Conservation (phyloP, 2,888 invertebrate genomes). For the Automeris io region DNA sequence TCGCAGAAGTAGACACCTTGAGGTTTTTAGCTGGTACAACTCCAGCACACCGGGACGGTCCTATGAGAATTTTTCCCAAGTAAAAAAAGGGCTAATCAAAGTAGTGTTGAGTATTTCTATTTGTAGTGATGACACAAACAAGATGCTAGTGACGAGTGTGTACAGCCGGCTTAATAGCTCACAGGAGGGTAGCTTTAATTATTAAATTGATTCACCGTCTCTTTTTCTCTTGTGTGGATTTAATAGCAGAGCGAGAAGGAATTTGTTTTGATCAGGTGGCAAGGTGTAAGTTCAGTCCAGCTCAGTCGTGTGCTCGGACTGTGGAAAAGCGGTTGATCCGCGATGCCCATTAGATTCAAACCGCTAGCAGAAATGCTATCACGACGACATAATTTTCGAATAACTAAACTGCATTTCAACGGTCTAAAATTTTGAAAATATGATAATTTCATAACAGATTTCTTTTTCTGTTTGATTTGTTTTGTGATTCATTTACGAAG, state of each 20-base stretch:
- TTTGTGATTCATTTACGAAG: constrained; percentile 57
- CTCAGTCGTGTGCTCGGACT: constrained; percentile 53
- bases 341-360: constrained; percentile 57
- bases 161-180: too few species aligned
- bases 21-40: too few species aligned
- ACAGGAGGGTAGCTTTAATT: too few species aligned
- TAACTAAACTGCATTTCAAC: constrained; percentile 47
- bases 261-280: constrained; percentile 18
- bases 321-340: constrained; percentile 53
- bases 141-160: constrained; percentile 50
- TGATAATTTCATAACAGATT: constrained; percentile 36
- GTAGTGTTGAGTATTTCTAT: too few species aligned
- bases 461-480: constrained; percentile 58
- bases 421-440: constrained; percentile 47
- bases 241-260: constrained; percentile 28
- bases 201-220: constrained; percentile 50
- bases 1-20: too few species aligned
- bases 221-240: constrained; percentile 19
- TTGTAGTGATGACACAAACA: constrained; percentile 40
- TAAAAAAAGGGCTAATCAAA: too few species aligned
- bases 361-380: constrained; percentile 69
- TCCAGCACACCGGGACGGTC: too few species aligned
- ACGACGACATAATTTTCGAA: constrained; percentile 69
- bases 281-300: constrained; percentile 7
- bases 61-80: too few species aligned